Evolutionary conservation across 1,140 invertebrate species (phyloP).

Genomic region (Sarcophaga peregrina): DNA sequence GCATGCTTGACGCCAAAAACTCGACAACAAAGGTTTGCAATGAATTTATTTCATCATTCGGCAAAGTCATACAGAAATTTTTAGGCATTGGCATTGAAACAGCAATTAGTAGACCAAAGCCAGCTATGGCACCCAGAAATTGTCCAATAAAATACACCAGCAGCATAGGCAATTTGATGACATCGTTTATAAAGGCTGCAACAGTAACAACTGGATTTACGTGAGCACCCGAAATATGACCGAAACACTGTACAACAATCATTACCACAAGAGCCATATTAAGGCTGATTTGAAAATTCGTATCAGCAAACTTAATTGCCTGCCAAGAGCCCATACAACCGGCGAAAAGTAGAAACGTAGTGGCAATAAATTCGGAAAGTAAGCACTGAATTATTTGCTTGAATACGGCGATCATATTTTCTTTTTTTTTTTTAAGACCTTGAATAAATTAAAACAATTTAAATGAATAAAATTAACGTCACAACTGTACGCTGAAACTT

Average conservation of each 20-base stretch:
- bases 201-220: conserved; percentile 89
- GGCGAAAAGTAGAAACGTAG: conserved; percentile 77
- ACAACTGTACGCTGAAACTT: too few relatives aligned
- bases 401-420: not conserved
- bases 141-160: conserved; percentile 80
- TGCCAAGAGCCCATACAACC: conserved; percentile 77
- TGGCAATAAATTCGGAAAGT: conserved; percentile 78
- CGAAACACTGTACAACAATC: conserved; percentile 74
- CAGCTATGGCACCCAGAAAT: conserved; percentile 75
- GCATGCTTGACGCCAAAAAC: conserved; percentile 62
- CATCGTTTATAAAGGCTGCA: conserved; percentile 71
- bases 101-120: conserved; percentile 78
- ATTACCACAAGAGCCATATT: conserved; percentile 59
- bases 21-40: conserved; percentile 68
- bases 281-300: conserved; percentile 54
- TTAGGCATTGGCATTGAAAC: conserved; percentile 67
- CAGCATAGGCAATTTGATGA: conserved; percentile 71
- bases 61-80: conserved; percentile 73
- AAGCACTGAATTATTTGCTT: conserved; percentile 44
- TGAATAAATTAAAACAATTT: too few relatives aligned
- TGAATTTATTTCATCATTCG: conserved; percentile 65
- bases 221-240: conserved; percentile 87
- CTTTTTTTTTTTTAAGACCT: too few relatives aligned
- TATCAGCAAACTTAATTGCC: conserved; percentile 49
- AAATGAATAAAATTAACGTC: too few relatives aligned